Base-by-base conservation (phyloP, 2,888 invertebrate genomes). In the Cataglyphis albicans region DNA sequence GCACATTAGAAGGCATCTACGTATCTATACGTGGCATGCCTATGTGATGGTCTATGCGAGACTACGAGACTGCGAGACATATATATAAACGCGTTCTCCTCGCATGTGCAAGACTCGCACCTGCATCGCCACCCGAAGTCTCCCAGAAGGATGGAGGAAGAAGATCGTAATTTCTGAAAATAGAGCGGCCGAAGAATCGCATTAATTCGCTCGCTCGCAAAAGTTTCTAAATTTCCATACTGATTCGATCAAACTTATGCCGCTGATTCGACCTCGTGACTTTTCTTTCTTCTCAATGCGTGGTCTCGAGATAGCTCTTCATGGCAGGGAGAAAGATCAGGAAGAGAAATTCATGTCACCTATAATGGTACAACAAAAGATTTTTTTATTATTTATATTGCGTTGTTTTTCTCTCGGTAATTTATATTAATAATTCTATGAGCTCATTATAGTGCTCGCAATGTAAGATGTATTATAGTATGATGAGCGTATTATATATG, bases 1-100 rank as follows among this genome's bases (percentile, higher is more conserved):
- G 64, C 84, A 70, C 59, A 90, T 89, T 87, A 89, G 84, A 84
- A 75, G 70, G 68, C 65, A 76, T 29, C 21, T 32, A 64, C 74
- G 73, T 80, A 82, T 64, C 38, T 59, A 32, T 12, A 29, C 29
- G 29, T 65, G 48, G 52, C 55, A 57, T 64, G 35, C 38, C 72
- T 57, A 72, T 76, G 52, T 52, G 7, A 7, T 52, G n/a, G 52
- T 52, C 68, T 64, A n/a, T 35, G 59, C 44, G 61, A 48, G 57
- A 48, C 44, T 12, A 32, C 32, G 52, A 32, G 67, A 48, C 44
- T 12, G 52, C 32, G 68, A 32, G 67, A 55, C n/a, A 55, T 21
- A 35, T 59, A 32, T 21, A 35, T n/a, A 75, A 74, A 41, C n/a
- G 44, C 57, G 21, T 67, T 25, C 55, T 38, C 59, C 52, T 61